Conservation (phyloP, 2,888 invertebrate genomes). For the Eupeodes luniger region DNA sequence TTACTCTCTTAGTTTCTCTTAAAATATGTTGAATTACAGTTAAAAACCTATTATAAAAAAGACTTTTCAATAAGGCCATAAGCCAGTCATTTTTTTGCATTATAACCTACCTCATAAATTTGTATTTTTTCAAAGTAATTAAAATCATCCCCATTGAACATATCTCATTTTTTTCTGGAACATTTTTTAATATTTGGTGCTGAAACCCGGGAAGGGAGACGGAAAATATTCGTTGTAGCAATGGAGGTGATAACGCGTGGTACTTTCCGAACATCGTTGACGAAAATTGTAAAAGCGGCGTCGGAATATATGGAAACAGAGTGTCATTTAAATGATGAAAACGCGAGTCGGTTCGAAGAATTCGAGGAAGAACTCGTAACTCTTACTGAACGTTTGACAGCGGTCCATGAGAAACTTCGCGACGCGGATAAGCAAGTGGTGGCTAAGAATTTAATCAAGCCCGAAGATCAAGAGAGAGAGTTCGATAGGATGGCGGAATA, state of each 20-base stretch:
- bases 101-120: too few species aligned
- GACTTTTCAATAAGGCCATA: too few species aligned
- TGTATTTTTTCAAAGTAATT: too few species aligned
- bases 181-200: slow-evolving; percentile 17
- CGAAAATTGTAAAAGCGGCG: slow-evolving; percentile 48
- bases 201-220: slow-evolving; percentile 34
- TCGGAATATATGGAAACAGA: slow-evolving; percentile 40
- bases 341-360: slow-evolving; percentile 20
- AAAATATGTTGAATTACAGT: too few species aligned
- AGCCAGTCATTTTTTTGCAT: too few species aligned
- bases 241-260: slow-evolving; percentile 37
- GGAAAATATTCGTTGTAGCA: slow-evolving; percentile 10
- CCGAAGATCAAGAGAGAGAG: slow-evolving; percentile 31
- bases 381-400: slow-evolving; percentile 38
- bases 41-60: too few species aligned
- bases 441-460: slow-evolving; percentile 26
- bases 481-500: slow-evolving; percentile 40
- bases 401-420: slow-evolving; percentile 35
- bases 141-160: too few species aligned
- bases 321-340: slow-evolving; percentile 34
- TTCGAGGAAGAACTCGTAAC: slow-evolving; percentile 46
- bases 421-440: slow-evolving; percentile 35
- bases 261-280: slow-evolving; percentile 44
- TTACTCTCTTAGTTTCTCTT: too few species aligned
- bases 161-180: background rate